These are phyloP conservation scores for Istiophorus platypterus DNA, from an alignment of 2,113 vertebrate species.

Conservation along the genomic window DNA sequence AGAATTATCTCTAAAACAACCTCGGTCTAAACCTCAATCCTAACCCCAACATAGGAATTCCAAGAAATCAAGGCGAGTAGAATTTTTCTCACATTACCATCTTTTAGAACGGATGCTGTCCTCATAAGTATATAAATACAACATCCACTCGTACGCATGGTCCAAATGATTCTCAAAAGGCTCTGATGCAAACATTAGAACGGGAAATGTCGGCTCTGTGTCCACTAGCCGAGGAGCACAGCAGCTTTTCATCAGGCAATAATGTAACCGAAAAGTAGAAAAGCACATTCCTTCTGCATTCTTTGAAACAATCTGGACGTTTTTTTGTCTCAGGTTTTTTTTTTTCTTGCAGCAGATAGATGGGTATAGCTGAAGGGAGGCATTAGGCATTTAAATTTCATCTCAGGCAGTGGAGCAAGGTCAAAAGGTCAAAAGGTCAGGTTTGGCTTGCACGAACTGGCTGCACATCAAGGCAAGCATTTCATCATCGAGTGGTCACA, in stretches of 20 bases:
- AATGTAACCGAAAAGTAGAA: constrained; percentile 56
- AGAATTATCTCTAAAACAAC: too few relatives aligned
- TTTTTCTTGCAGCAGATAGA: constrained; percentile 53
- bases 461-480: constrained; percentile 86
- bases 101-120: constrained; percentile 27
- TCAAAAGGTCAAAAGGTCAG: constrained; percentile 89
- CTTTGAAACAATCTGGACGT: constrained; percentile 23
- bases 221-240: constrained; percentile 29
- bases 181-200: constrained; percentile 56
- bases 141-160: constrained; percentile 25
- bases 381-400: constrained; percentile 45
- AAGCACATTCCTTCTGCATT: constrained; percentile 78
- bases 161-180: constrained; percentile 33
- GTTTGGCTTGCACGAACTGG: constrained; percentile 91
- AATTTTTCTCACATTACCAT: neutral
- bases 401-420: constrained; percentile 82
- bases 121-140: constrained; percentile 67
- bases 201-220: constrained; percentile 30
- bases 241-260: constrained; percentile 65
- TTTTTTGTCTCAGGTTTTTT: neutral
- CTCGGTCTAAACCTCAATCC: neutral
- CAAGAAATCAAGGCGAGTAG: neutral
- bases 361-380: constrained; percentile 34
- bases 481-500: constrained; percentile 87
- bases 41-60: neutral